These are phyloP conservation scores for Macropodus opercularis DNA, from an alignment of 2,797 vertebrate species.

Conservation along the genomic window DNA sequence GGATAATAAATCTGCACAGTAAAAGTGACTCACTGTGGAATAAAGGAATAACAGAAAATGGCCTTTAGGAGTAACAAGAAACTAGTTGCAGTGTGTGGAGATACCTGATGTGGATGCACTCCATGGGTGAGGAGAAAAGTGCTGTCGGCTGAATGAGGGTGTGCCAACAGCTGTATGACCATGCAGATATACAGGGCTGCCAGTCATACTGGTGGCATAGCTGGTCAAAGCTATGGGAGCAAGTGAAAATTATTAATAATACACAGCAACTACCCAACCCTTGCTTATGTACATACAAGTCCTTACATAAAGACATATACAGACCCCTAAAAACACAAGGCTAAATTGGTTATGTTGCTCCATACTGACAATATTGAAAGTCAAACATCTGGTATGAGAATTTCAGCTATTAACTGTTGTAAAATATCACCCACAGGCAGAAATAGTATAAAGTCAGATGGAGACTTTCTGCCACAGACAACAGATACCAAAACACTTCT, in stretches of 20 bases:
- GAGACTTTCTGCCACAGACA: too few relatives aligned
- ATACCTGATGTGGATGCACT: slow-evolving; percentile 97
- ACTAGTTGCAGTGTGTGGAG: neutral
- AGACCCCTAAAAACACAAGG: too few relatives aligned
- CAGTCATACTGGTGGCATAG: slow-evolving; percentile 94
- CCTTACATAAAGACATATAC: neutral
- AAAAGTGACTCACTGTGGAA: neutral
- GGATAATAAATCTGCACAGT: neutral
- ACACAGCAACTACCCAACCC: neutral
- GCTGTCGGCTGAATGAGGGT: slow-evolving; percentile 97
- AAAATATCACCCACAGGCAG: too few relatives aligned
- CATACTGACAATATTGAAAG: too few relatives aligned
- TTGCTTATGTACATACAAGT: neutral
- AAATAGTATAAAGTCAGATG: too few relatives aligned
- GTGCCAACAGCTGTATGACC: slow-evolving; percentile 90
- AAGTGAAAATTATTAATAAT: slow-evolving; percentile 40
- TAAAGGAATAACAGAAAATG: too few relatives aligned
- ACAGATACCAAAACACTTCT: too few relatives aligned
- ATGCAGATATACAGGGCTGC: slow-evolving; percentile 93
- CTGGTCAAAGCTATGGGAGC: slow-evolving; percentile 89
- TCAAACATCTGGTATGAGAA: too few relatives aligned
- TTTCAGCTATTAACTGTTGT: too few relatives aligned
- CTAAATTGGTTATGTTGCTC: too few relatives aligned
- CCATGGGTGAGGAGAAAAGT: slow-evolving; percentile 99
- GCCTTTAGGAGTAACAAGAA: neutral